Percentiles rank a stretch among this genome's conserved stretches.
phyloP scores from a whole-genome alignment of 2,888 invertebrate species.

The Cryptocephalus primarius region DNA sequence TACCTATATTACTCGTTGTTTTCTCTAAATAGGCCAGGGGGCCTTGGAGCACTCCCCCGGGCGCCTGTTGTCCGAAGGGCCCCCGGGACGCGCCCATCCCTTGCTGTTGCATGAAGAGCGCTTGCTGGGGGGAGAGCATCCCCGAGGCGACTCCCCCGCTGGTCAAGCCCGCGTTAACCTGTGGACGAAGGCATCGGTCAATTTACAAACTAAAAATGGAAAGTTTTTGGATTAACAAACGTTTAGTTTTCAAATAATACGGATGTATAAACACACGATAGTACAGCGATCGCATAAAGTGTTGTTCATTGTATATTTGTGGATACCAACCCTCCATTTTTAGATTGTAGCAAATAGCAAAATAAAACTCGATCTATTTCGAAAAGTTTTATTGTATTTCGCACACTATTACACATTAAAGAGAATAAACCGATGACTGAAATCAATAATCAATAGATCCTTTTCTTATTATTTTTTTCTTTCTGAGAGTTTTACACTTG shows the following conservation, averaged over 20 bases:
- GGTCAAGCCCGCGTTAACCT: slow-evolving; percentile 33
- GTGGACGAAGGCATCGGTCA: slow-evolving; percentile 2
- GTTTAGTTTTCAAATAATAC: no score
- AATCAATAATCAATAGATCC: slow-evolving; percentile 2
- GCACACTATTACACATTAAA: slow-evolving; percentile 15
- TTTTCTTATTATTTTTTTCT: not conserved
- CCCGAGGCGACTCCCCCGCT: slow-evolving; percentile 30
- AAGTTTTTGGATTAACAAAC: no score
- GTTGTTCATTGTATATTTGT: slow-evolving; percentile 18
- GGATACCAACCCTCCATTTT: slow-evolving; percentile 28
- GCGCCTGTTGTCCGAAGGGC: slow-evolving; percentile 39
- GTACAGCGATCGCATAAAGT: no score
- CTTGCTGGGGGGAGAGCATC: slow-evolving; percentile 37
- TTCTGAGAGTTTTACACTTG: slow-evolving; percentile 7
- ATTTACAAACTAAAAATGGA: no score
- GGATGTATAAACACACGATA: no score
- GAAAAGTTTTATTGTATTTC: slow-evolving; percentile 21
- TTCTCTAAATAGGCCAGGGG: slow-evolving; percentile 82
- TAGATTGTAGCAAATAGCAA: slow-evolving; percentile 11
- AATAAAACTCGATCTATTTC: slow-evolving; percentile 20
- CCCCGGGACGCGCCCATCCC: slow-evolving; percentile 43
- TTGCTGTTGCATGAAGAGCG: slow-evolving; percentile 51
- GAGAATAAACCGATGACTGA: slow-evolving; percentile 12
- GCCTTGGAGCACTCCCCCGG: slow-evolving; percentile 56
- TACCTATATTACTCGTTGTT: slow-evolving; percentile 82